Conservation (phyloP, 1,140 invertebrate genomes). For the Drosophila hydei region DNA sequence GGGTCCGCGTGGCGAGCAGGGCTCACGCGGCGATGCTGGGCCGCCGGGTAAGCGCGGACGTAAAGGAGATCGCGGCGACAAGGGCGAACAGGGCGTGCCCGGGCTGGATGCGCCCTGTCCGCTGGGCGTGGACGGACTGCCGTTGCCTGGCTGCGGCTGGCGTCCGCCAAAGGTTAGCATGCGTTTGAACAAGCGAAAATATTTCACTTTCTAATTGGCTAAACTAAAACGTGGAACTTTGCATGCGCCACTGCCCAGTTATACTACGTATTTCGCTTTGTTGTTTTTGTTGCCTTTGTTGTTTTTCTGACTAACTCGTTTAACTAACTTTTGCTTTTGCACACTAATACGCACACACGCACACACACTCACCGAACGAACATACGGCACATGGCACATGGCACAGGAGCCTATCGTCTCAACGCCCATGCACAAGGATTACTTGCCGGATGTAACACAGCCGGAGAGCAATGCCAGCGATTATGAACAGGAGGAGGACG, state of each 20-base stretch:
- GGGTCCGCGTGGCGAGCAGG: constrained; percentile 92
- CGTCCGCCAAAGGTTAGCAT: constrained; percentile 91
- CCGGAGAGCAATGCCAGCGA: constrained; percentile 82
- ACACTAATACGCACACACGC: constrained; percentile 56
- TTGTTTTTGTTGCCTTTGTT: constrained; percentile 51
- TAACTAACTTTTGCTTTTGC: constrained; percentile 81
- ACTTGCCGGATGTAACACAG: constrained; percentile 83
- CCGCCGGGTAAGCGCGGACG: constrained; percentile 94
- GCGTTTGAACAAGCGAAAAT: constrained; percentile 50
- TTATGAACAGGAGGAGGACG: constrained; percentile 83
- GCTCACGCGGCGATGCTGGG: constrained; percentile 93
- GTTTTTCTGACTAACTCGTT: constrained; percentile 59
- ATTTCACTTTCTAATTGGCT: constrained; percentile 50
- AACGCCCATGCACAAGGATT: constrained; percentile 83
- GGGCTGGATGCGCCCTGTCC: constrained; percentile 98
- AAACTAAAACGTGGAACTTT: constrained; percentile 50
- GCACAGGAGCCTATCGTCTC: constrained; percentile 82
- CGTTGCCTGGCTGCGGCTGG: constrained; percentile 97
- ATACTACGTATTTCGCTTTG: constrained; percentile 22
- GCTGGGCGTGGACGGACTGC: constrained; percentile 95
- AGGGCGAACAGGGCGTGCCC: constrained; percentile 96
- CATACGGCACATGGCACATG: constrained; percentile 25
- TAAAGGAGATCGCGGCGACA: constrained; percentile 95
- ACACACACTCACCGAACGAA: constrained; percentile 28
- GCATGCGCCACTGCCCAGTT: constrained; percentile 46